These are phyloP conservation scores for Gasterosteus aculeatus DNA, from an alignment of 2,113 vertebrate genomes.

Conservation along the genomic window DNA sequence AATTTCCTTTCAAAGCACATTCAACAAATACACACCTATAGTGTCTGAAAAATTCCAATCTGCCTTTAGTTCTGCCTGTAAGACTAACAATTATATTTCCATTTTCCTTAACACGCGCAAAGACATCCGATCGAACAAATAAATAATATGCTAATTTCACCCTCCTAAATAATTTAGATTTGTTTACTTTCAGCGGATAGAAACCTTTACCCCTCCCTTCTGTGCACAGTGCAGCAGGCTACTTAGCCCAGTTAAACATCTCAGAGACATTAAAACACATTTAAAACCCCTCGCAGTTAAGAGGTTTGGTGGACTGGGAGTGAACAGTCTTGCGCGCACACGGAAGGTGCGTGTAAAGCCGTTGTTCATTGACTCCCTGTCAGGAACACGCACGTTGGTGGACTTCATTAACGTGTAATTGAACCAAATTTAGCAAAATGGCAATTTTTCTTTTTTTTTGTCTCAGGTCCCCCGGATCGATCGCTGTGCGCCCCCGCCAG, in stretches of 20 bases:
- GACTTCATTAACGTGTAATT: neutral
- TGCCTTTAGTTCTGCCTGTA: neutral
- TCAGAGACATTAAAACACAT: conserved; percentile 60
- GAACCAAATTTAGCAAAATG: neutral
- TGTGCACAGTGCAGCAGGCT: conserved; percentile 38
- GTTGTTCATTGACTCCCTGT: neutral
- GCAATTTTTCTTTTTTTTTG: neutral
- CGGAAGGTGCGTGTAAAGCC: neutral
- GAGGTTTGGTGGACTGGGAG: conserved; percentile 35
- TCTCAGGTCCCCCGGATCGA: neutral
- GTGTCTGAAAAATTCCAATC: neutral
- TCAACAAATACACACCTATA: neutral
- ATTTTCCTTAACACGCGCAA: neutral
- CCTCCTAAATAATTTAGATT: conserved; percentile 64
- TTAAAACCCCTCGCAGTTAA: conserved; percentile 51
- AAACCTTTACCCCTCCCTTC: conserved; percentile 13
- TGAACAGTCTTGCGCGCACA: neutral
- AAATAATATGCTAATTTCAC: conserved; percentile 45
- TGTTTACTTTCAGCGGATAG: conserved; percentile 53
- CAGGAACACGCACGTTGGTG: neutral
- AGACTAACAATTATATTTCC: neutral
- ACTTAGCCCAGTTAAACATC: conserved; percentile 60
- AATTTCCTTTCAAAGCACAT: neutral
- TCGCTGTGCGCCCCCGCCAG: neutral
- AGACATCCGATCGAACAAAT: conserved; percentile 28